These are phyloP conservation scores for Sciurus niger DNA, from an alignment of 2,113 vertebrate species.

Conservation along the genomic window DNA sequence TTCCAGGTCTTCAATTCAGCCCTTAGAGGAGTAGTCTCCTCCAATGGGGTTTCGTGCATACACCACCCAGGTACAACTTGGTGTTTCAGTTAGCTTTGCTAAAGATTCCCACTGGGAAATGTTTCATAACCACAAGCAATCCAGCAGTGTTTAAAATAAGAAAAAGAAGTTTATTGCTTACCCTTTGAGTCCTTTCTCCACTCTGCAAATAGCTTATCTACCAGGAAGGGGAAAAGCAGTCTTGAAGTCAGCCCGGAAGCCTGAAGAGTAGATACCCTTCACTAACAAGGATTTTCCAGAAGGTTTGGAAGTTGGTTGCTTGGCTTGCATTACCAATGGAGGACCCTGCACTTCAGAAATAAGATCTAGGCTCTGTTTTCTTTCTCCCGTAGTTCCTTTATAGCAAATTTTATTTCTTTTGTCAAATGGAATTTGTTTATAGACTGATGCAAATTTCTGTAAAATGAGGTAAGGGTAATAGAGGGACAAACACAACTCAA, in stretches of 20 bases:
- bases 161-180: neutral
- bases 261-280: conserved; percentile 22
- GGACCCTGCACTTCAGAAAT: conserved; percentile 48
- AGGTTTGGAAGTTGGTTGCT: neutral
- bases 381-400: neutral
- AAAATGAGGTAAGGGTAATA: conserved; percentile 41
- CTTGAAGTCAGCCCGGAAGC: conserved; percentile 25
- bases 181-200: conserved; percentile 2
- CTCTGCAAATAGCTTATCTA: conserved; percentile 27
- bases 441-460: conserved; percentile 42
- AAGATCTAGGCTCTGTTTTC: conserved; percentile 38
- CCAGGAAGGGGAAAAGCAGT: neutral
- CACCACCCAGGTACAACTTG: neutral
- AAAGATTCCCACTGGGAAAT: conserved; percentile 30
- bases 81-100: neutral
- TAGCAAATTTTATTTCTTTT: neutral
- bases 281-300: neutral
- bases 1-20: conserved; percentile 6
- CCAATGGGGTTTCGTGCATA: neutral
- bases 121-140: conserved; percentile 26
- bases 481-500: conserved; percentile 52
- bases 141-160: conserved; percentile 1
- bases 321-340: conserved; percentile 56
- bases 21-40: conserved; percentile 44
- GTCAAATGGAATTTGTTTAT: conserved; percentile 66